Evolutionary conservation across 2,113 vertebrate species (phyloP).

Genomic region (Psilopsiagon aurifrons): DNA sequence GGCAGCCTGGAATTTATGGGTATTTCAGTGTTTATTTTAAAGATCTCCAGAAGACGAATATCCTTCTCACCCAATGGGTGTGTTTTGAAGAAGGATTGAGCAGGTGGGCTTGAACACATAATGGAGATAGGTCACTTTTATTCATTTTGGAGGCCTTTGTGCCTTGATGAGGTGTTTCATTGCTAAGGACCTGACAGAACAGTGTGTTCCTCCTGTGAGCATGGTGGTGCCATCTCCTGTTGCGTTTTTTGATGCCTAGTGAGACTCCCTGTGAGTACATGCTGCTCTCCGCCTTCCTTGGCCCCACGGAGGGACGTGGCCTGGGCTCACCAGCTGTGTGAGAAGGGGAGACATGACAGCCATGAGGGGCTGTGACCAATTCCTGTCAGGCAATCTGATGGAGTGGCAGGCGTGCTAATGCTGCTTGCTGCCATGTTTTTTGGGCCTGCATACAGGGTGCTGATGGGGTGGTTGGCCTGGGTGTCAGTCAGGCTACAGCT

Average conservation of each 20-base stretch:
- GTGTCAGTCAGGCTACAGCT: neutral
- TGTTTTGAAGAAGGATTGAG: neutral
- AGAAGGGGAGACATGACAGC: neutral
- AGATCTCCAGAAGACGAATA: neutral
- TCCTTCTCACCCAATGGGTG: accelerated
- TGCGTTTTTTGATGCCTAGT: neutral
- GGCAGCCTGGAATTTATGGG: neutral
- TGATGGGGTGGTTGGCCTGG: neutral
- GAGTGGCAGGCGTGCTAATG: neutral
- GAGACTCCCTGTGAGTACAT: neutral
- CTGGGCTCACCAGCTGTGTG: accelerated
- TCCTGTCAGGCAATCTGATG: neutral
- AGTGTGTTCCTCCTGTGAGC: neutral
- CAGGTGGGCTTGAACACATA: neutral
- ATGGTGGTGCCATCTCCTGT: accelerated
- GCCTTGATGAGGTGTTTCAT: neutral
- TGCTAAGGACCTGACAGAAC: neutral
- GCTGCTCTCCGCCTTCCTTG: neutral
- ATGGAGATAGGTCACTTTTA: accelerated
- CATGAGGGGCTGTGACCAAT: neutral
- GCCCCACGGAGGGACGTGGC: accelerated
- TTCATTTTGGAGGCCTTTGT: neutral
- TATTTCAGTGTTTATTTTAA: neutral
- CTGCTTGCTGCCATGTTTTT: neutral
- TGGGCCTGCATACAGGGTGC: neutral